Evolutionary conservation across 2,888 invertebrate genomes (phyloP).

Genomic region (Melieria crassipennis): DNA sequence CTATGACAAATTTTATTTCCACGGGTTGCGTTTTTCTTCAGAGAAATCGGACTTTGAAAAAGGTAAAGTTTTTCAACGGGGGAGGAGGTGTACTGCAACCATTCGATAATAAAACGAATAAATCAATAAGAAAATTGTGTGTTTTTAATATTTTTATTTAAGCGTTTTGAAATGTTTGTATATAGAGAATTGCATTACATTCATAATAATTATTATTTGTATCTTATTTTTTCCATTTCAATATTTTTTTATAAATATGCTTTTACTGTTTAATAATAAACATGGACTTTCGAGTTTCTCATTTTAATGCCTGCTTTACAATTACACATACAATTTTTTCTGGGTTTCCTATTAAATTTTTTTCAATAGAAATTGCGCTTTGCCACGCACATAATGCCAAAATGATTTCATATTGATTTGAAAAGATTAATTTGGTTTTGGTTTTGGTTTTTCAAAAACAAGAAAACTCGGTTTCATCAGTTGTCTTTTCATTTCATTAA

Average conservation of each 20-base stretch:
- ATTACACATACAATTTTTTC: constrained; percentile 34
- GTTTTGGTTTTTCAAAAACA: too few species aligned
- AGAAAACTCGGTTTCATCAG: too few species aligned
- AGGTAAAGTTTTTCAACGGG: too few species aligned
- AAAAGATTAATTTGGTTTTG: too few species aligned
- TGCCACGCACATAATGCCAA: neutral
- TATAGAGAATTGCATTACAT: constrained; percentile 36
- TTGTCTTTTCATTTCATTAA: too few species aligned
- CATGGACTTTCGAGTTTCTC: constrained; percentile 13
- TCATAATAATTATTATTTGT: constrained; percentile 18
- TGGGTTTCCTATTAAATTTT: constrained; percentile 14
- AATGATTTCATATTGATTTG: too few species aligned
- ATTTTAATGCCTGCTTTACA: constrained; percentile 39
- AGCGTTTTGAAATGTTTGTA: constrained; percentile 38
- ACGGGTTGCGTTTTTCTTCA: too few species aligned
- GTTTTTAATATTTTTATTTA: constrained; percentile 34
- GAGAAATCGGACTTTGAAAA: too few species aligned
- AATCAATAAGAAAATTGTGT: constrained; percentile 3
- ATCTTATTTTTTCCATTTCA: constrained; percentile 22
- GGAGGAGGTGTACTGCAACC: too few species aligned
- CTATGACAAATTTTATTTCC: too few species aligned
- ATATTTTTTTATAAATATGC: constrained; percentile 30
- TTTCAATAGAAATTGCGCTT: neutral
- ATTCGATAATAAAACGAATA: neutral
- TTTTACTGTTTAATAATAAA: constrained; percentile 35